phyloP scores from a whole-genome alignment of 2,797 vertebrate species.

The Sardinella longiceps region DNA sequence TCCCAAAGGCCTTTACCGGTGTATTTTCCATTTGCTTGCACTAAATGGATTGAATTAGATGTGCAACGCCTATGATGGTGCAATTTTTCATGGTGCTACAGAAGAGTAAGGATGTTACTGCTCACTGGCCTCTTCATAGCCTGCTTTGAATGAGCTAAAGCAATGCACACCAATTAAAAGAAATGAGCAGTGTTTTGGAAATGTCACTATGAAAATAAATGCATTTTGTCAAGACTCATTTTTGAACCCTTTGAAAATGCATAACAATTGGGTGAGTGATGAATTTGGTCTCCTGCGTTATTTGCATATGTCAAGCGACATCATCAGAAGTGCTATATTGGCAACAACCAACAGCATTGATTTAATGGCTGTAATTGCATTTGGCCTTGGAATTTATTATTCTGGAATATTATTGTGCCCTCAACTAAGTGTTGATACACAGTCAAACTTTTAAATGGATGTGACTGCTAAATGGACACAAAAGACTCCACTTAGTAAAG shows the following conservation, averaged over 20 bases:
- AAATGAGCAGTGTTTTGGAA: background rate
- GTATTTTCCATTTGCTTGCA: constrained; percentile 26
- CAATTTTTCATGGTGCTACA: background rate
- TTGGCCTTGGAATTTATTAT: constrained; percentile 21
- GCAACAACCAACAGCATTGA: constrained; percentile 34
- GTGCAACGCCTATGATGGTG: background rate
- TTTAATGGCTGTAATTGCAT: constrained; percentile 38
- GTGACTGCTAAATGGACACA: constrained; percentile 20
- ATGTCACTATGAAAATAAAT: background rate
- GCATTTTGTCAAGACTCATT: background rate
- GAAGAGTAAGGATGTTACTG: background rate
- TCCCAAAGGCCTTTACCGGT: constrained; percentile 30
- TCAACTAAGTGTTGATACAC: constrained; percentile 17
- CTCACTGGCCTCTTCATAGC: background rate
- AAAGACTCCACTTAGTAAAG: constrained; percentile 18
- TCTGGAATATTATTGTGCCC: constrained; percentile 15
- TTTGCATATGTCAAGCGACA: constrained; percentile 20
- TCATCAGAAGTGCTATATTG: constrained; percentile 38
- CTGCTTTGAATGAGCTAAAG: background rate
- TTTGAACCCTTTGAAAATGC: constrained; percentile 15
- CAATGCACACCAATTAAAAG: background rate
- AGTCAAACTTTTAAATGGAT: constrained; percentile 26
- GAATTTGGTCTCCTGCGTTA: constrained; percentile 1
- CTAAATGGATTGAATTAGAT: constrained; percentile 34
- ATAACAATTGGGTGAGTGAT: constrained; percentile 21